phyloP scores from a whole-genome alignment of 2,113 vertebrate genomes.

The Amphiprion ocellaris region DNA sequence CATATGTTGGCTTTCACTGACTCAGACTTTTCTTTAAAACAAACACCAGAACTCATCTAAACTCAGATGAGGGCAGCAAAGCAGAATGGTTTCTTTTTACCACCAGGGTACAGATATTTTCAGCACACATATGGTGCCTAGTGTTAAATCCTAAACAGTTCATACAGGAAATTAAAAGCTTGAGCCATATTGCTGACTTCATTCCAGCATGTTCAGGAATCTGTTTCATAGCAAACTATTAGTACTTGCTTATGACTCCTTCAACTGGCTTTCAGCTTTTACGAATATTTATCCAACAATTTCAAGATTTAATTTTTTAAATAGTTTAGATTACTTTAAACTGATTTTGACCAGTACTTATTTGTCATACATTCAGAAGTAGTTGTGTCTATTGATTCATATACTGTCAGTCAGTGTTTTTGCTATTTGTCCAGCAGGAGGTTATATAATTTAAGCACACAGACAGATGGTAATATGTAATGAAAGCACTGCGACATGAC shows the following conservation, averaged over 20 bases:
- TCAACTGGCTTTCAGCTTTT: background rate
- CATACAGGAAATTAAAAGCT: background rate
- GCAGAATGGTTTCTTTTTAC: constrained; percentile 27
- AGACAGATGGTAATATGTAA: background rate
- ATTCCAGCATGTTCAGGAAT: constrained; percentile 20
- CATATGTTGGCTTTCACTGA: constrained; percentile 69
- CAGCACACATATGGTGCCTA: constrained; percentile 9
- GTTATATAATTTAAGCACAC: background rate
- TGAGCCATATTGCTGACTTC: background rate
- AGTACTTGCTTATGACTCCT: no score
- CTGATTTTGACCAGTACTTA: no score
- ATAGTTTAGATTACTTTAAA: no score
- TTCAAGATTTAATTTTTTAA: no score
- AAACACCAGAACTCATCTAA: constrained; percentile 47
- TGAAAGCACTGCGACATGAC: no score
- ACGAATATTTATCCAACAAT: background rate
- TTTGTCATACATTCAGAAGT: no score
- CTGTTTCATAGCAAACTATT: background rate
- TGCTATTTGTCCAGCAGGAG: background rate
- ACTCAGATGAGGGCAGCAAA: constrained; percentile 10
- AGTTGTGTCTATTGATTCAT: no score
- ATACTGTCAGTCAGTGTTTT: no score
- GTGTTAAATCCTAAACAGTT: constrained; percentile 5
- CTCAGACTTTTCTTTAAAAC: constrained; percentile 51
- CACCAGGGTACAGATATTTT: constrained; percentile 31